phyloP scores from a whole-genome alignment of 2,888 invertebrate species.

The Agriopis marginaria region DNA sequence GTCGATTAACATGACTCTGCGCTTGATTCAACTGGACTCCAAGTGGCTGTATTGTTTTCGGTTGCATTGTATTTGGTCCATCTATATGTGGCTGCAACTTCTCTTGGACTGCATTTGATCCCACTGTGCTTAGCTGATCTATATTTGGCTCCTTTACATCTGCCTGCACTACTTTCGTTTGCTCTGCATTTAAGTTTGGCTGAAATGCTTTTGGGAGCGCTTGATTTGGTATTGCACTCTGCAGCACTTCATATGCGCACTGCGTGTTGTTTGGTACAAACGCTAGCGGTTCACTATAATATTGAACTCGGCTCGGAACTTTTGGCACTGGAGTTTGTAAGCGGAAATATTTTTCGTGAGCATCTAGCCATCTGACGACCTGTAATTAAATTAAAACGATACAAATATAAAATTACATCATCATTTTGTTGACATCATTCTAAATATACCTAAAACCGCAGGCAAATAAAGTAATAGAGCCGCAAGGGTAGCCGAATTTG shows the following conservation, averaged over 20 bases:
- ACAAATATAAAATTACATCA: no score
- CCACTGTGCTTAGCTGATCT: neutral
- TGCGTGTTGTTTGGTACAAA: slow-evolving; percentile 5
- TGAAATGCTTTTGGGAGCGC: neutral
- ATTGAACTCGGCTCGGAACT: neutral
- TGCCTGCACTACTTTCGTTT: neutral
- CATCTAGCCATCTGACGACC: slow-evolving; percentile 21
- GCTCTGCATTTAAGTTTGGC: neutral
- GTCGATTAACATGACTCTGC: no score
- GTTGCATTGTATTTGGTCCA: no score
- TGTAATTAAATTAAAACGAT: no score
- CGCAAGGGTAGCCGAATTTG: no score
- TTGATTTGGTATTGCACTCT: neutral
- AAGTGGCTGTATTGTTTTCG: no score
- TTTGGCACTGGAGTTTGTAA: neutral
- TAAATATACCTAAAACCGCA: no score
- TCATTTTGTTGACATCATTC: neutral
- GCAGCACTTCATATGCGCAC: neutral
- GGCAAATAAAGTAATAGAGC: no score
- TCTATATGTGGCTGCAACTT: no score
- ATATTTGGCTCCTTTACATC: neutral
- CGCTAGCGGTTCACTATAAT: slow-evolving; percentile 1
- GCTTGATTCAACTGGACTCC: no score
- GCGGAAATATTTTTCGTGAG: slow-evolving; percentile 21
- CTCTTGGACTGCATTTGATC: neutral